Evolutionary conservation across 2,888 invertebrate species (phyloP).

Genomic region (Drosophila pegasa): DNA sequence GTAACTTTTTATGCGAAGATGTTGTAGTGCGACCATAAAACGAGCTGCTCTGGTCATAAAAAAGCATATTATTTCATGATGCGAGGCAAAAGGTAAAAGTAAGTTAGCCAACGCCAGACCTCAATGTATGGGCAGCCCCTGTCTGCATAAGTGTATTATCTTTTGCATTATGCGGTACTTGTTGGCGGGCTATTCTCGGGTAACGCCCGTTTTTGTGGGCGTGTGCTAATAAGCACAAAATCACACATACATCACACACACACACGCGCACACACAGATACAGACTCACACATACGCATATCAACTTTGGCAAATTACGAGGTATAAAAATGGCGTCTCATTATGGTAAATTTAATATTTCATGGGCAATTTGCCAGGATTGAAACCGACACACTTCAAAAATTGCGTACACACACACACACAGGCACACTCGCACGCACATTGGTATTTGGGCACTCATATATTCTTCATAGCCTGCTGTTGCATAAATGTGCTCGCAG

Average conservation of each 20-base stretch:
- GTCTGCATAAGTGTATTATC: conserved; percentile 24
- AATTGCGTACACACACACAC: conserved; percentile 53
- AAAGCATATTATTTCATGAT: conserved; percentile 26
- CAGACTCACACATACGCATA: conserved; percentile 29
- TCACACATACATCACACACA: conserved; percentile 43
- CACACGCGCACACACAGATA: conserved; percentile 33
- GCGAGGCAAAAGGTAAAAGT: conserved; percentile 17
- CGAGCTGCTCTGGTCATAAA: conserved; percentile 47
- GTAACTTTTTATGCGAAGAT: conserved; percentile 25
- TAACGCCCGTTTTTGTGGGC: background rate
- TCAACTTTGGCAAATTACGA: conserved; percentile 73
- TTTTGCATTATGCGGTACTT: conserved; percentile 29
- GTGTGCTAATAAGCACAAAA: conserved; percentile 55
- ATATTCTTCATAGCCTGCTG: conserved; percentile 49
- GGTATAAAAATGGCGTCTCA: conserved; percentile 80
- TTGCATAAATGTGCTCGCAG: conserved; percentile 41
- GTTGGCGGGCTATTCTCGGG: conserved; percentile 14
- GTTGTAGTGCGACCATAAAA: conserved; percentile 26
- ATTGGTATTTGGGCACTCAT: conserved; percentile 46
- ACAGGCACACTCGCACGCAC: conserved; percentile 13
- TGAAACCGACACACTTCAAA: conserved; percentile 81
- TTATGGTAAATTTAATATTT: conserved; percentile 81
- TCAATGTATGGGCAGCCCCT: conserved; percentile 17
- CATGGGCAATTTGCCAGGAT: conserved; percentile 82
- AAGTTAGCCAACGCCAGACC: conserved; percentile 30